Evolutionary conservation across 2,113 vertebrate species (phyloP).

Genomic region (Romanogobio albipinnatus): DNA sequence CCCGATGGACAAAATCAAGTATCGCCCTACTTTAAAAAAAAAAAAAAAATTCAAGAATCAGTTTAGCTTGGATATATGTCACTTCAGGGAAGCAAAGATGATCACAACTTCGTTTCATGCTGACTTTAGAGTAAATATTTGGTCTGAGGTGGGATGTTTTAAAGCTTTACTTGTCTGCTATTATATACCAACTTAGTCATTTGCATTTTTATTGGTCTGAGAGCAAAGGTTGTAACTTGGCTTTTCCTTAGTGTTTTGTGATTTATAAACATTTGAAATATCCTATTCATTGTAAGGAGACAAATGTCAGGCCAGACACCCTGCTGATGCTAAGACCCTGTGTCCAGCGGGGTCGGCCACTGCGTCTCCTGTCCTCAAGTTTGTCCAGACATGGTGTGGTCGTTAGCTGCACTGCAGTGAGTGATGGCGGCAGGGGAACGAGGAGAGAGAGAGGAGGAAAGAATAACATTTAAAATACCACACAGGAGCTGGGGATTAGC

Average conservation of each 20-base stretch:
- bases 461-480: conserved; percentile 54
- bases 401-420: conserved; percentile 50
- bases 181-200: neutral
- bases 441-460: conserved; percentile 39
- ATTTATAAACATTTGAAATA: neutral
- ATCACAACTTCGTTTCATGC: too few species aligned
- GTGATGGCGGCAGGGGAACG: conserved; percentile 53
- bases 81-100: too few species aligned
- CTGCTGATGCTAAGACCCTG: conserved; percentile 10
- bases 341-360: conserved; percentile 1
- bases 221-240: neutral
- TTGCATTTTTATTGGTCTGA: neutral
- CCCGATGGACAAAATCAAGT: too few species aligned
- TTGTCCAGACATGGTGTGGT: conserved; percentile 34
- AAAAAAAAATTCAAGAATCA: too few species aligned
- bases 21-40: too few species aligned
- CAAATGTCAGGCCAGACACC: conserved; percentile 28
- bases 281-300: neutral
- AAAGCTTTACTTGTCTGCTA: neutral
- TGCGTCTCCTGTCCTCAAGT: conserved; percentile 40
- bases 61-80: too few species aligned
- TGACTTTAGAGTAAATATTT: neutral
- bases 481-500: conserved; percentile 45
- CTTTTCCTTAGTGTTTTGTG: neutral
- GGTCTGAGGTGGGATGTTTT: neutral